Percentiles rank a stretch among this genome's conserved stretches.
Evolutionary conservation across 2,888 invertebrate genomes (phyloP).

Genomic region (Mactromeris polynyma): DNA sequence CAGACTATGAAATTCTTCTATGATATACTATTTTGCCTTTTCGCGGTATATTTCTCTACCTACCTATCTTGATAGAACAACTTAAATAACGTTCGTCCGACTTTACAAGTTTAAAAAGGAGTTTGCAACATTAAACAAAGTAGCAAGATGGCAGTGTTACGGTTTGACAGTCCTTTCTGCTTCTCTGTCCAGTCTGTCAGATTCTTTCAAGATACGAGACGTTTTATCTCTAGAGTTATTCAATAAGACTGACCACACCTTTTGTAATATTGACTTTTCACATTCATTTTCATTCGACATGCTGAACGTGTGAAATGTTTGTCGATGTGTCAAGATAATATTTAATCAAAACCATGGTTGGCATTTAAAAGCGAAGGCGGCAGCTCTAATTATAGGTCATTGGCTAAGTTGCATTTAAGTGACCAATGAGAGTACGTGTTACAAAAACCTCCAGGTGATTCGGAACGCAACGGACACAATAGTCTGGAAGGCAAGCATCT

Average conservation of each 20-base stretch:
- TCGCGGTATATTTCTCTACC: too few relatives aligned
- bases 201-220: not conserved
- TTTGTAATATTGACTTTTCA: slow-evolving; percentile 41
- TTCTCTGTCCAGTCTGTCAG: not conserved
- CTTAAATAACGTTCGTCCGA: too few relatives aligned
- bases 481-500: slow-evolving; percentile 40
- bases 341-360: slow-evolving; percentile 47
- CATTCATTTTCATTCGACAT: slow-evolving; percentile 37
- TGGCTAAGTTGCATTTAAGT: slow-evolving; percentile 62
- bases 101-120: too few relatives aligned
- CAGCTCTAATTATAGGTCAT: slow-evolving; percentile 64
- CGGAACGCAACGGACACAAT: slow-evolving; percentile 40
- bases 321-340: slow-evolving; percentile 56
- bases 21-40: too few relatives aligned
- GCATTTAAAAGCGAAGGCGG: slow-evolving; percentile 50
- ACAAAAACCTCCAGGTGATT: slow-evolving; percentile 57
- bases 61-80: too few relatives aligned
- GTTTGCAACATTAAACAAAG: too few relatives aligned
- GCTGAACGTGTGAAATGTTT: slow-evolving; percentile 53
- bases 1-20: too few relatives aligned
- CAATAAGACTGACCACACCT: slow-evolving; percentile 12
- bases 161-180: not conserved
- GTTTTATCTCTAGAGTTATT: not conserved
- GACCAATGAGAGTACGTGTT: slow-evolving; percentile 61
- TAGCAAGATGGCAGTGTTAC: not conserved